Percentiles rank a stretch among this genome's conserved stretches.
Evolutionary conservation across 2,888 invertebrate genomes (phyloP).

Genomic region (Acholoe squamosa): DNA sequence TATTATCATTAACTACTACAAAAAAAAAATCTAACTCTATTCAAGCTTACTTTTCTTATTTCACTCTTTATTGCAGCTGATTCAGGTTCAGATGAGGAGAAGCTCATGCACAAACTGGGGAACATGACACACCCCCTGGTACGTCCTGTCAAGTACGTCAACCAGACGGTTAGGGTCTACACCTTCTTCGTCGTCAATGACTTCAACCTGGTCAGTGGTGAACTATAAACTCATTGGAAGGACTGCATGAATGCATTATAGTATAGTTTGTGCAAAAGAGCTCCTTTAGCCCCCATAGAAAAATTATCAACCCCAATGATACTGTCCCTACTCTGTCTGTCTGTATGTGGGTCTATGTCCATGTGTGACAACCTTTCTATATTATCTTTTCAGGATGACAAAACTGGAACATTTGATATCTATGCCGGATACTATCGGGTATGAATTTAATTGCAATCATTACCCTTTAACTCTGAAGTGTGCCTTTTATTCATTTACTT

Average conservation of each 20-base stretch:
- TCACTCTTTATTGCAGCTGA: neutral
- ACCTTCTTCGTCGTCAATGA: neutral
- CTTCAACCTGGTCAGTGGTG: neutral
- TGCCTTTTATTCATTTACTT: too few relatives aligned
- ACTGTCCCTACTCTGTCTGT: too few relatives aligned
- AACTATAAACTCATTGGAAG: too few relatives aligned
- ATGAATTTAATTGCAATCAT: neutral
- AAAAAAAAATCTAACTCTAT: too few relatives aligned
- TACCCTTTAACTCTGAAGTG: neutral
- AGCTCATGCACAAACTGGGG: neutral
- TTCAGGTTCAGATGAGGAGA: neutral
- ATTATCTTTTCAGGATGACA: neutral
- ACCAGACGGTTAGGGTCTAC: neutral
- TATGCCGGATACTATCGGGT: neutral
- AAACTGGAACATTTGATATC: neutral
- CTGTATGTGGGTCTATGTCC: too few relatives aligned
- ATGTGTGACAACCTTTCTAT: too few relatives aligned
- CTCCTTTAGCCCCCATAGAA: too few relatives aligned
- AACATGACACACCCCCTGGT: neutral
- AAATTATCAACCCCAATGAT: too few relatives aligned
- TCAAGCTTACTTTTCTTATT: too few relatives aligned
- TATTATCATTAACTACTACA: too few relatives aligned
- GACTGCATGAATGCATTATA: too few relatives aligned
- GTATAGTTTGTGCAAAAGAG: too few relatives aligned
- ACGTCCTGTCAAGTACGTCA: neutral